These are phyloP conservation scores for Lasioglossum malachurum DNA, from an alignment of 2,888 invertebrate genomes.

Conservation along the genomic window DNA sequence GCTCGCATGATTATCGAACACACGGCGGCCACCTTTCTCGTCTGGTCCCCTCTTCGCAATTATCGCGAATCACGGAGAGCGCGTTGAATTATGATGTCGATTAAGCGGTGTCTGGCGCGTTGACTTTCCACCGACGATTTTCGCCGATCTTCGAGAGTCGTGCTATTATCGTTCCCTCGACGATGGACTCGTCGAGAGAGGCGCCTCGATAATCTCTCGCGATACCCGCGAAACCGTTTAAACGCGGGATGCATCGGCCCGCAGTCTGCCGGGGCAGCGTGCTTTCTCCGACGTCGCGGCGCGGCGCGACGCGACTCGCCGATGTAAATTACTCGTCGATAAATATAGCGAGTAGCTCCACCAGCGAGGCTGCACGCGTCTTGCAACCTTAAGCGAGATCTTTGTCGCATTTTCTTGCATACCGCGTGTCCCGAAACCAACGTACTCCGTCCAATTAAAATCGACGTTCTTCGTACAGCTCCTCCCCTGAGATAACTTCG, in stretches of 20 bases:
- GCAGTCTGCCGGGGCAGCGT: not conserved
- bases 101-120: constrained; percentile 26
- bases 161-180: not conserved
- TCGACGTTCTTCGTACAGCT: not conserved
- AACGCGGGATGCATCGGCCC: not conserved
- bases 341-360: constrained; percentile 11
- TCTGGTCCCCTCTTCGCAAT: constrained; percentile 13
- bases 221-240: constrained; percentile 17
- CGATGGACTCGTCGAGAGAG: not conserved
- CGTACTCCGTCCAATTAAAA: not conserved
- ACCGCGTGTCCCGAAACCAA: not conserved
- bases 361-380: constrained; percentile 3
- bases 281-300: not conserved
- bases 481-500: not conserved
- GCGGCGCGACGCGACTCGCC: not conserved
- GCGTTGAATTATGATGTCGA: constrained; percentile 18
- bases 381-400: constrained; percentile 13
- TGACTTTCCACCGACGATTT: constrained; percentile 38
- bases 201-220: constrained; percentile 17
- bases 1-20: not conserved
- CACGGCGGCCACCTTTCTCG: not conserved
- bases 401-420: constrained; percentile 29
- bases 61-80: constrained; percentile 21
- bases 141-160: constrained; percentile 13
- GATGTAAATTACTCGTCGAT: not conserved